A percentile compares a stretch with the other conserved stretches of the same genome.
phyloP scores from a whole-genome alignment of 2,888 invertebrate species.

The Thysanoteuthis rhombus region DNA sequence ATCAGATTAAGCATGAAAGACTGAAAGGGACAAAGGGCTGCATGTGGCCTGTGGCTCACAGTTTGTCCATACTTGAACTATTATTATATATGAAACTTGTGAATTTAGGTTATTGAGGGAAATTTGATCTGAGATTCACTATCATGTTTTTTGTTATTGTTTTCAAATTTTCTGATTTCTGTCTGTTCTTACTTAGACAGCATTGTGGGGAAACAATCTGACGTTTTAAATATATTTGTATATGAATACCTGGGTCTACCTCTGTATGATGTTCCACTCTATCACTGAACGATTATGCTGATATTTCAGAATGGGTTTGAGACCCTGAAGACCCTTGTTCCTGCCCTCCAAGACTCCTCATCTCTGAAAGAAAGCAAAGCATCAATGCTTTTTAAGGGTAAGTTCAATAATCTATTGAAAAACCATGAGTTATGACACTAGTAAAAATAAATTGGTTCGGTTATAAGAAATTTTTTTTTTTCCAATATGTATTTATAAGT shows the following conservation, averaged over 20 bases:
- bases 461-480: not conserved
- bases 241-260: not conserved
- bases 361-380: conserved; percentile 53
- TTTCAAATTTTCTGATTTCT: too few relatives aligned
- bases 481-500: not conserved
- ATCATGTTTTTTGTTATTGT: too few relatives aligned
- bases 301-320: conserved; percentile 57
- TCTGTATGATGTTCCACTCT: not conserved
- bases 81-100: too few relatives aligned
- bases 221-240: not conserved
- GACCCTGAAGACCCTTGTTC: conserved; percentile 48
- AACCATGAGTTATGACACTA: not conserved
- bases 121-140: too few relatives aligned
- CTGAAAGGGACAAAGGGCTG: too few relatives aligned
- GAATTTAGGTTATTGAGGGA: too few relatives aligned
- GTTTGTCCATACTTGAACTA: too few relatives aligned
- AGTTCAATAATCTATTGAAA: conserved; percentile 31
- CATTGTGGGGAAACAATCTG: not conserved
- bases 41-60: too few relatives aligned
- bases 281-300: conserved; percentile 22
- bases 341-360: conserved; percentile 42
- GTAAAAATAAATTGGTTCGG: not conserved
- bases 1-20: too few relatives aligned
- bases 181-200: not conserved
- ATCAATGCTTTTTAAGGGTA: conserved; percentile 53